Conservation (phyloP, 2,888 invertebrate species). For the Apeira syringaria region DNA sequence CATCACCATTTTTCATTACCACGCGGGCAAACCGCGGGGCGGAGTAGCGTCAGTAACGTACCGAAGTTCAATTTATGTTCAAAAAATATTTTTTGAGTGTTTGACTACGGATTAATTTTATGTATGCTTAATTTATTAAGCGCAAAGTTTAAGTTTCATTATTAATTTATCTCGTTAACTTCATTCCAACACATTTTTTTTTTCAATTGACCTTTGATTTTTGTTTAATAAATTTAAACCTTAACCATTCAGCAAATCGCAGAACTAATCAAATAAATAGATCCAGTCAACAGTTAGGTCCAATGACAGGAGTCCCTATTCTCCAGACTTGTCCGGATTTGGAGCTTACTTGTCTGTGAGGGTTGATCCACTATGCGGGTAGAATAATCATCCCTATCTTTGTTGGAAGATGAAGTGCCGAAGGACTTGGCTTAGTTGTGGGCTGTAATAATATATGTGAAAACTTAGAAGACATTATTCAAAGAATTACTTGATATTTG, state of each 20-base stretch:
- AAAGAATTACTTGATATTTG: background rate
- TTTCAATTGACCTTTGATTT: too few species aligned
- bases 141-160: too few species aligned
- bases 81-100: too few species aligned
- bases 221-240: too few species aligned
- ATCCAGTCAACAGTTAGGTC: conserved; percentile 24
- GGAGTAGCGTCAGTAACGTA: too few species aligned
- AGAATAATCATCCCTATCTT: conserved; percentile 51
- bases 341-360: conserved; percentile 42
- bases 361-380: conserved; percentile 51
- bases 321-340: conserved; percentile 35
- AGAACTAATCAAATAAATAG: conserved; percentile 24
- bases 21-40: too few species aligned
- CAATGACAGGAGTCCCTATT: conserved; percentile 30
- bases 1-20: too few species aligned
- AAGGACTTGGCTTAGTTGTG: conserved; percentile 26
- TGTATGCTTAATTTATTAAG: too few species aligned
- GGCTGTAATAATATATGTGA: conserved; percentile 33
- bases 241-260: conserved; percentile 3
- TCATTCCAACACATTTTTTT: too few species aligned
- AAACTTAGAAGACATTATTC: conserved; percentile 1
- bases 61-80: too few species aligned
- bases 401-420: conserved; percentile 43
- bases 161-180: too few species aligned
- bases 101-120: too few species aligned